phyloP scores from a whole-genome alignment of 2,888 invertebrate species.

The Eretmocerus hayati region DNA sequence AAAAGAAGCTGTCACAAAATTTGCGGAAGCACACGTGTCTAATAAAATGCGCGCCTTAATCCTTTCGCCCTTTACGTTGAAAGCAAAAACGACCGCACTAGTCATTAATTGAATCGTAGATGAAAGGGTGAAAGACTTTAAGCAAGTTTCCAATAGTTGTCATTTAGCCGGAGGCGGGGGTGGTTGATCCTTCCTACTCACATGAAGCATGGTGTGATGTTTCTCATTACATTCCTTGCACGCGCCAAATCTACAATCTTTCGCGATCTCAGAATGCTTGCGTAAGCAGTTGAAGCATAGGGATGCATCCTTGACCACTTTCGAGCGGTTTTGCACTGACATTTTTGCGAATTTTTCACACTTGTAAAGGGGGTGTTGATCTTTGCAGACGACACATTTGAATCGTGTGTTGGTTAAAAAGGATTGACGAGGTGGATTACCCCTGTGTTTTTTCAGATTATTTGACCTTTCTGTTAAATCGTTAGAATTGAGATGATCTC shows the following conservation, averaged over 20 bases:
- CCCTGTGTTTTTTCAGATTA: background rate
- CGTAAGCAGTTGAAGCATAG: background rate
- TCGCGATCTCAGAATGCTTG: background rate
- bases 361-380: background rate
- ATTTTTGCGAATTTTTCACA: constrained; percentile 12
- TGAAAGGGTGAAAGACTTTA: background rate
- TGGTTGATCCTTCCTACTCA: background rate
- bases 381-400: background rate
- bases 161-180: background rate
- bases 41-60: background rate
- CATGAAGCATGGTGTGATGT: background rate
- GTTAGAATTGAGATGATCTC: background rate
- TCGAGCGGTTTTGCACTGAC: constrained; percentile 19
- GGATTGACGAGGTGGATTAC: background rate
- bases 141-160: background rate
- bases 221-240: background rate
- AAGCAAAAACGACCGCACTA: background rate
- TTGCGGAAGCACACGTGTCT: background rate
- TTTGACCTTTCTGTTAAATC: background rate
- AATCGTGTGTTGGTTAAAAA: background rate
- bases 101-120: background rate
- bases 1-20: background rate
- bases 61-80: background rate
- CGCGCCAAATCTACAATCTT: background rate
- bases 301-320: background rate